phyloP scores from a whole-genome alignment of 2,113 vertebrate species.

The pig (Sus scrofa) region T2T-Sscrofa CM000812.6:219801501-219802000 shows the following conservation, averaged over 20 bases:
- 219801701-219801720: constrained; percentile 87
- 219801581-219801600: constrained; percentile 88
- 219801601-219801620: constrained; percentile 89
- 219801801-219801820: constrained; percentile 87
- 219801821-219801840: constrained; percentile 88
- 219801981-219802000: constrained; percentile 76
- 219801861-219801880: constrained; percentile 88
- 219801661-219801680: constrained; percentile 86
- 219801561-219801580: constrained; percentile 84
- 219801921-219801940: constrained; percentile 76
- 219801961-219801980: neutral
- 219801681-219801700: constrained; percentile 88
- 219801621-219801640: constrained; percentile 89
- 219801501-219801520: constrained; percentile 88
- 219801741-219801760: constrained; percentile 88
- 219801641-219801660: constrained; percentile 90
- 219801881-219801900: constrained; percentile 82
- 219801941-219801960: constrained; percentile 65
- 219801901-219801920: constrained; percentile 78
- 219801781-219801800: constrained; percentile 86
- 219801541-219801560: constrained; percentile 88
- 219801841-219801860: constrained; percentile 87
- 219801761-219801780: constrained; percentile 87
- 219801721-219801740: constrained; percentile 83
- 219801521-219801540: constrained; percentile 88